Evolutionary conservation across 1,140 invertebrate species (phyloP).

Genomic region (Mesaphorura yosii): DNA sequence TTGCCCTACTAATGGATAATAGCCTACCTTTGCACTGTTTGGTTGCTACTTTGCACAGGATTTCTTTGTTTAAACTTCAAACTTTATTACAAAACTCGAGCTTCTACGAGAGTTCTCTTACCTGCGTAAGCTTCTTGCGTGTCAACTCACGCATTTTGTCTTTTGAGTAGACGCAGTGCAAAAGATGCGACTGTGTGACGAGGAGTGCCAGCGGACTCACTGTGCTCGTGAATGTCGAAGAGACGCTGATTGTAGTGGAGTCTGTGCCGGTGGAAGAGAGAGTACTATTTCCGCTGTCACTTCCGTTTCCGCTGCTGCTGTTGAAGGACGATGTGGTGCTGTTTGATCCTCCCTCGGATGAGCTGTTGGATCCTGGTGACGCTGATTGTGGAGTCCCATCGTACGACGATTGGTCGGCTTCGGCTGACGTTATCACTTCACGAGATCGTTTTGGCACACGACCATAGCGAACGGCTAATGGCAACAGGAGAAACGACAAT

Average conservation of each 20-base stretch:
- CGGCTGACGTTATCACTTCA: conserved; percentile 45
- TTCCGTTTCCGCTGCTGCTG: conserved; percentile 1
- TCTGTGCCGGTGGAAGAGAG: conserved; percentile 14
- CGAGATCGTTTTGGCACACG: conserved; percentile 85
- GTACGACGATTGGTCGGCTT: conserved; percentile 37
- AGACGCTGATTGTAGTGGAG: conserved; percentile 8
- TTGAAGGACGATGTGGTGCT: conserved; percentile 8
- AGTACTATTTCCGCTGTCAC: conserved; percentile 5
- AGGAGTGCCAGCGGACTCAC: conserved; percentile 36
- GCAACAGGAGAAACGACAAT: conserved; percentile 25
- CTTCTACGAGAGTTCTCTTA: no score
- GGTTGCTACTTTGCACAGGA: no score
- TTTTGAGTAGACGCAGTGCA: conserved; percentile 80
- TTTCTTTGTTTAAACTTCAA: no score
- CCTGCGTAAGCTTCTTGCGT: conserved; percentile 40
- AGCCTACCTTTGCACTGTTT: no score
- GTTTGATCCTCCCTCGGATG: conserved; percentile 20
- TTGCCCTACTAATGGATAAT: no score
- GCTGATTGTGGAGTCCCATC: conserved; percentile 30
- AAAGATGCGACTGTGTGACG: conserved; percentile 78
- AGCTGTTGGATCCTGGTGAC: conserved; percentile 31
- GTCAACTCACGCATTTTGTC: conserved; percentile 60
- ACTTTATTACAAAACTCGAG: no score
- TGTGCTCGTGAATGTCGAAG: conserved; percentile 24
- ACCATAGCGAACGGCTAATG: conserved; percentile 88